phyloP scores from a whole-genome alignment of 1,140 invertebrate species.

The Pachypeltis micranthus region DNA sequence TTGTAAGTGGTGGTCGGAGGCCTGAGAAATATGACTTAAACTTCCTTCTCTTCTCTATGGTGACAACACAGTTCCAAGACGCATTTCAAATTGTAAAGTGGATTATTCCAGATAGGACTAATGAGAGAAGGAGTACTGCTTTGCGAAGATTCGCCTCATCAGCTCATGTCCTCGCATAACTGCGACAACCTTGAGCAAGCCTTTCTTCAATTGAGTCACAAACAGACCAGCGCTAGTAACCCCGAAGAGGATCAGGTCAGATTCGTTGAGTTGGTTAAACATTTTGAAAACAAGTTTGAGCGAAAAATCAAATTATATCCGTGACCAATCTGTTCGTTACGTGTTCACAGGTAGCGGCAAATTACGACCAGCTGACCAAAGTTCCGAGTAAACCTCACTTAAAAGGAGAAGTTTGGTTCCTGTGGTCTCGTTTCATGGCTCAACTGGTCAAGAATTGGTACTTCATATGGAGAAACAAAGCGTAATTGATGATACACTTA shows the following conservation, averaged over 20 bases:
- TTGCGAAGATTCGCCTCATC: slow-evolving; percentile 67
- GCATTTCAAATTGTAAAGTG: too few species aligned
- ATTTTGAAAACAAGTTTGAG: too few species aligned
- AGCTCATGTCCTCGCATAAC: slow-evolving; percentile 48
- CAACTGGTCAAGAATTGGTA: slow-evolving; percentile 28
- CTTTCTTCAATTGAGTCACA: slow-evolving; percentile 53
- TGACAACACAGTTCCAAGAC: too few species aligned
- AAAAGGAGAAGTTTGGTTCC: slow-evolving; percentile 21
- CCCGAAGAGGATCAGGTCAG: slow-evolving; percentile 20
- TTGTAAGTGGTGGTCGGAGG: slow-evolving; percentile 32
- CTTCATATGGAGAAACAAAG: slow-evolving; percentile 43
- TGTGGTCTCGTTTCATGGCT: slow-evolving; percentile 26
- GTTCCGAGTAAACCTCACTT: slow-evolving; percentile 18
- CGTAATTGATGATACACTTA: too few species aligned
- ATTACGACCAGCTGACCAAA: slow-evolving; percentile 18
- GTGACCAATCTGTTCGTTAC: too few species aligned
- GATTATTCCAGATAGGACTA: slow-evolving; percentile 62
- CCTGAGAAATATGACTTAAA: background rate
- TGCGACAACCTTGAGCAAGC: slow-evolving; percentile 58
- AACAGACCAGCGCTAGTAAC: slow-evolving; percentile 35
- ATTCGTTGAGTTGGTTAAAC: too few species aligned
- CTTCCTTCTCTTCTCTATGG: too few species aligned
- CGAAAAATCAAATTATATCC: too few species aligned
- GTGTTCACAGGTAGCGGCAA: slow-evolving; percentile 14
- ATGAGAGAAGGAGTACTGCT: slow-evolving; percentile 74